Evolutionary conservation across 2,797 vertebrate species (phyloP).

Genomic region (Poecilia picta): DNA sequence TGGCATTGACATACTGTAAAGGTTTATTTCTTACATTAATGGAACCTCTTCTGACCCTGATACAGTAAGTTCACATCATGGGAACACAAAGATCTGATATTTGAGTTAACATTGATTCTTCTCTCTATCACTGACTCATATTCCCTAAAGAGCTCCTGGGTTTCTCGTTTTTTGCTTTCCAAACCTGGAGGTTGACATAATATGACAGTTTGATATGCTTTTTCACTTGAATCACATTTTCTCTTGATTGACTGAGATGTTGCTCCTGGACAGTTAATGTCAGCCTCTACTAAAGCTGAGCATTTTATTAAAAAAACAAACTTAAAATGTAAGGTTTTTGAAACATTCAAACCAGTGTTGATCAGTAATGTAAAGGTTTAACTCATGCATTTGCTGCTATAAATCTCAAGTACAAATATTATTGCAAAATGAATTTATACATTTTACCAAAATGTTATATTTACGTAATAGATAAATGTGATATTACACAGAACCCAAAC

Average conservation of each 20-base stretch:
- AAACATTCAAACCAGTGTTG: not conserved
- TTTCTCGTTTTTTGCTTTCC: constrained; percentile 2
- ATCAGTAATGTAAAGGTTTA: no score
- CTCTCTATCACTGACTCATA: constrained; percentile 20
- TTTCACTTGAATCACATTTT: constrained; percentile 18
- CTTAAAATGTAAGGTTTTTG: not conserved
- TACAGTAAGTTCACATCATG: not conserved
- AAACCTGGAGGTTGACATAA: constrained; percentile 18
- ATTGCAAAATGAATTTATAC: no score
- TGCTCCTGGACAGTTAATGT: constrained; percentile 19
- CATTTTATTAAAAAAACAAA: not conserved
- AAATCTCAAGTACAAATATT: no score
- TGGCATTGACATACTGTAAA: not conserved
- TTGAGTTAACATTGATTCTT: not conserved
- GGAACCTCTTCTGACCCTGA: not conserved
- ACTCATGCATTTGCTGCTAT: no score
- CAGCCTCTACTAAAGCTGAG: constrained; percentile 18
- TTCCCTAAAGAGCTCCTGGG: constrained; percentile 7
- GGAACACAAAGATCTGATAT: not conserved
- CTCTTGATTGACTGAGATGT: constrained; percentile 37
- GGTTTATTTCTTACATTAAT: not conserved
- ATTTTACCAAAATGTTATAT: no score
- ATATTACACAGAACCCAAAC: not conserved
- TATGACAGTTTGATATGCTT: constrained; percentile 29
- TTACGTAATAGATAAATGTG: no score